These are phyloP conservation scores for Chromis chromis DNA, from an alignment of 2,797 vertebrate genomes.

Conservation along the genomic window DNA sequence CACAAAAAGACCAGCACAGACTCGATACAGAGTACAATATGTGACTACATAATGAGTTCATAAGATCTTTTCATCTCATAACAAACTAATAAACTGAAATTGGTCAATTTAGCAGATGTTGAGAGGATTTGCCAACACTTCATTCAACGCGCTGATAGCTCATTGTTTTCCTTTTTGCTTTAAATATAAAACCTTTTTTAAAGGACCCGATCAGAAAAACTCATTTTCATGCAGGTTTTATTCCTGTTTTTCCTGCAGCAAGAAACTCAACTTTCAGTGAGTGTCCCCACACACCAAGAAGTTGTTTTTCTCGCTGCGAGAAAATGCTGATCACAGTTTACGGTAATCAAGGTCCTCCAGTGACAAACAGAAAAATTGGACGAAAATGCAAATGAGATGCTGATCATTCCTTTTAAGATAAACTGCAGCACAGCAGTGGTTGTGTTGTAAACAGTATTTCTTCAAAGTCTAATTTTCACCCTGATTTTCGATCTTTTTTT, in stretches of 20 bases:
- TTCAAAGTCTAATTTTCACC: not conserved
- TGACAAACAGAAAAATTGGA: conserved; percentile 28
- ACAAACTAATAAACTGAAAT: conserved; percentile 30
- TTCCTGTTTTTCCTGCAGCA: not conserved
- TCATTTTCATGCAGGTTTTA: conserved; percentile 17
- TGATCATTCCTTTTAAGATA: conserved; percentile 21
- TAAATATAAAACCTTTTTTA: conserved; percentile 4
- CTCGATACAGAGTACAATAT: conserved; percentile 56
- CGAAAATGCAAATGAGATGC: conserved; percentile 38
- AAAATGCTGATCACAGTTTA: conserved; percentile 42
- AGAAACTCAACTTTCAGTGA: not conserved
- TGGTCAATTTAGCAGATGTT: conserved; percentile 11
- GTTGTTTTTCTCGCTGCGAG: conserved; percentile 17
- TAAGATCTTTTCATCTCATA: conserved; percentile 35
- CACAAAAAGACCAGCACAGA: conserved; percentile 68
- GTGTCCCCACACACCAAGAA: conserved; percentile 9
- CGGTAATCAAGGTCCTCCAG: conserved; percentile 34
- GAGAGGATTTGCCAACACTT: conserved; percentile 18
- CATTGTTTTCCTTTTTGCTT: not conserved
- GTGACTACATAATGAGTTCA: conserved; percentile 63
- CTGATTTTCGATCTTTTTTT: not conserved
- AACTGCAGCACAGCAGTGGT: not conserved
- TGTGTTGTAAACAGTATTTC: conserved; percentile 8
- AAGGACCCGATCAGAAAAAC: conserved; percentile 15
- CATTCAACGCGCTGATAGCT: conserved; percentile 34